Percentiles rank a stretch among this genome's conserved stretches.
Conservation (phyloP, 37 sponge, comb jelly and placozoan genomes). For the Petrosia ficiformis region DNA sequence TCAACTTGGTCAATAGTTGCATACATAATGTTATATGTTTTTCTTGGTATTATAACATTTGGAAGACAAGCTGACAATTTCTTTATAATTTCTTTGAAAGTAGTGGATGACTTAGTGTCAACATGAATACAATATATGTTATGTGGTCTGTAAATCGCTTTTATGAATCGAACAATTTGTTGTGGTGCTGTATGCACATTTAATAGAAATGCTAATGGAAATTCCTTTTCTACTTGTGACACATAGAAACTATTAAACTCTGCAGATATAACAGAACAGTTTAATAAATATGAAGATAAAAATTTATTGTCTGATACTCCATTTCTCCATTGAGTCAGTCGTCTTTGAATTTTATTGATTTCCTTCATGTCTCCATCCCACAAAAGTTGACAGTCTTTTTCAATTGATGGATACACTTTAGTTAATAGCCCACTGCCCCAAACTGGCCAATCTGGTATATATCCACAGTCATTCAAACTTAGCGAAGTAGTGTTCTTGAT, state of each 20-base stretch:
- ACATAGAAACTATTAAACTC: conserved; percentile 35
- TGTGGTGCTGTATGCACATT: conserved; percentile 3
- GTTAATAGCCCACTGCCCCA: conserved; percentile 2
- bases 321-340: neutral
- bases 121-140: conserved; percentile 32
- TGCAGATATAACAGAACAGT: neutral
- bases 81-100: neutral
- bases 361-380: conserved; percentile 1
- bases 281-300: neutral
- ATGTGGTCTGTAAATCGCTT: conserved; percentile 30
- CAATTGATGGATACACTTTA: neutral
- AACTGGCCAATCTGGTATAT: neutral
- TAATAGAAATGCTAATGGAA: conserved; percentile 19
- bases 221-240: conserved; percentile 14
- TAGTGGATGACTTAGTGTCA: conserved; percentile 10
- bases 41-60: conserved; percentile 9
- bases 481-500: neutral
- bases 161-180: conserved; percentile 24
- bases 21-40: neutral
- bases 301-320: neutral
- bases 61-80: conserved; percentile 15
- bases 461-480: neutral
- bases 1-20: neutral
- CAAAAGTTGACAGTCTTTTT: neutral
- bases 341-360: neutral